Base-by-base conservation (phyloP, 2,113 vertebrate genomes). In the Cnemophilus loriae region DNA sequence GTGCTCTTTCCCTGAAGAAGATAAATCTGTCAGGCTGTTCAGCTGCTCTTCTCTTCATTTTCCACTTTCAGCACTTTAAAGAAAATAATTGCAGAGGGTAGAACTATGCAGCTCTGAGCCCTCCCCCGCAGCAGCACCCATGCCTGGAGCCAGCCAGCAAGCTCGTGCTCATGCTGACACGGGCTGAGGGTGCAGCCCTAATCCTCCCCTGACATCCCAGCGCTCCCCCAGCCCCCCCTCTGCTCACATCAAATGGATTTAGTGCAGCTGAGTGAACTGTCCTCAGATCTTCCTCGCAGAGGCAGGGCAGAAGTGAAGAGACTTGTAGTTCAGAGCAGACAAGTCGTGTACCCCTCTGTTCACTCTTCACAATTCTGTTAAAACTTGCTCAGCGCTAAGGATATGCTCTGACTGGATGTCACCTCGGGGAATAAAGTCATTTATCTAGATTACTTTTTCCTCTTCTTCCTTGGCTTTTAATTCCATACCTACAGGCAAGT, bases 401-500 rank as follows among this genome's bases (percentile, higher is more conserved):
- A 98, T 92, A 53, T 98, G 97, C 98, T 98, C 97, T 97, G 97
- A 98, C 97, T 98, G 96, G 97, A 98, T 98, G 98, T 98, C 97
- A 98, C 97, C 98, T 89, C 95, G 63, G 98, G 98, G 97, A 97
- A 98, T 98, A 97, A 97, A 98, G 97, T 98, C 97, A 98, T 98
- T 98, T 97, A 98, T 98, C 98, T 98, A 97, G 98, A 98, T 98
- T 98, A 98, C 98, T 98, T 98, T 98, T 98, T 98, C 97, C 98
- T 97, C 91, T 94, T 96, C 95, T 98, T 97, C 97, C 97, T 97
- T 97, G 96, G 93, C 96, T 98, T 98, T 98, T 98, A 97, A 98
- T 98, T 98, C 97, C 97, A 98, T 98, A 89, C 98, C 99, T 98
- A 96, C 96, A 97, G 99, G 99, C 98, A 77, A 98, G 97, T 96